Evolutionary conservation across 2,113 vertebrate genomes (phyloP).

Genomic region (Cacatua alba): DNA sequence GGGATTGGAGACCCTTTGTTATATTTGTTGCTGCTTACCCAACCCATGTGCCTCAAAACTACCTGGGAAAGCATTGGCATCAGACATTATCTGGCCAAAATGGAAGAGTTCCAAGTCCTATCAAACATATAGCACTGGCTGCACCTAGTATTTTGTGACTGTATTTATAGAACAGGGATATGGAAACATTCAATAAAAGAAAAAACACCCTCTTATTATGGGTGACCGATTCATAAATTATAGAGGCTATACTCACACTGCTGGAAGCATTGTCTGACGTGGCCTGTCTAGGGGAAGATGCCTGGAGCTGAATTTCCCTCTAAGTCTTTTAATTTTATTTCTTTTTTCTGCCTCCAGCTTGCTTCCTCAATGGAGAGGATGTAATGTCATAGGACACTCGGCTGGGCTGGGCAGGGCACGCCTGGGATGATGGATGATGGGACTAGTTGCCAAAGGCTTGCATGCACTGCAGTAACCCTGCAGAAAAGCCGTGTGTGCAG

Average conservation of each 20-base stretch:
- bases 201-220: slow-evolving; percentile 6
- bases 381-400: background rate
- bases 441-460: background rate
- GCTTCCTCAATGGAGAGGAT: background rate
- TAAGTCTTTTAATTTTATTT: background rate
- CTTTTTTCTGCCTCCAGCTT: background rate
- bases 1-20: background rate
- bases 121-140: background rate
- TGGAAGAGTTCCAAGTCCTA: background rate
- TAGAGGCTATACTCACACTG: background rate
- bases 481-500: background rate
- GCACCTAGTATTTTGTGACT: background rate
- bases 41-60: background rate
- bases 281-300: background rate
- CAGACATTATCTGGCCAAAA: background rate
- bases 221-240: slow-evolving; percentile 11
- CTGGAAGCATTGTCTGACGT: background rate
- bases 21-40: background rate
- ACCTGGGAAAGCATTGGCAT: background rate
- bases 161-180: slow-evolving; percentile 15
- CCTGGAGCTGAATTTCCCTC: background rate
- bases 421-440: background rate
- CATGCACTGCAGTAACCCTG: background rate
- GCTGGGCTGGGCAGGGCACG: background rate
- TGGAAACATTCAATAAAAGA: background rate